These are phyloP conservation scores for Alaudala cheleensis DNA, from an alignment of 2,113 vertebrate genomes.

Conservation along the genomic window DNA sequence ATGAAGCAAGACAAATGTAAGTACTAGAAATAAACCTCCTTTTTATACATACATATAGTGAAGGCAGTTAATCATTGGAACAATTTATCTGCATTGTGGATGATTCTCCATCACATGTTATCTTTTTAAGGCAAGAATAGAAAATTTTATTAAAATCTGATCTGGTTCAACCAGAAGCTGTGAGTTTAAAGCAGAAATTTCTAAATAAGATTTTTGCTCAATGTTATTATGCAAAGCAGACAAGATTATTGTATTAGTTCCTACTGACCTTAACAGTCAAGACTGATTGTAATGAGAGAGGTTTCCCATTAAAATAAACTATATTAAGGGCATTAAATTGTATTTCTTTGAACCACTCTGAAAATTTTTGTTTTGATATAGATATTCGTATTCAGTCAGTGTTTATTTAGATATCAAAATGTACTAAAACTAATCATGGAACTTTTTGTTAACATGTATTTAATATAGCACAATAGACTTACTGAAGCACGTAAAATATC, in stretches of 20 bases:
- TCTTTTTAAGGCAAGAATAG: slow-evolving; percentile 40
- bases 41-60: slow-evolving; percentile 24
- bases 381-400: slow-evolving; percentile 12
- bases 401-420: slow-evolving; percentile 54
- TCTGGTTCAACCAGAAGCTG: slow-evolving; percentile 29
- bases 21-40: slow-evolving; percentile 49
- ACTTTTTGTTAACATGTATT: slow-evolving; percentile 11
- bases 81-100: slow-evolving; percentile 43
- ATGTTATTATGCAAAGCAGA: slow-evolving; percentile 1
- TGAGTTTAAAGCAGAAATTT: background rate
- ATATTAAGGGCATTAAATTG: slow-evolving; percentile 11
- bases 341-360: slow-evolving; percentile 23
- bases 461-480: slow-evolving; percentile 31
- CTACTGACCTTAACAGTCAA: background rate
- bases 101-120: slow-evolving; percentile 52
- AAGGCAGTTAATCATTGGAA: slow-evolving; percentile 55
- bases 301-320: slow-evolving; percentile 10
- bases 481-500: slow-evolving; percentile 30
- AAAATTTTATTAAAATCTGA: slow-evolving; percentile 33
- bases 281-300: background rate
- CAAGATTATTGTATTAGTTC: slow-evolving; percentile 2
- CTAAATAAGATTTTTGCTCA: slow-evolving; percentile 7
- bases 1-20: slow-evolving; percentile 55
- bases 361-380: slow-evolving; percentile 49
- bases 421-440: slow-evolving; percentile 1